Evolutionary conservation across 2,888 invertebrate species (phyloP).

Genomic region (Ceriagrion tenellum): DNA sequence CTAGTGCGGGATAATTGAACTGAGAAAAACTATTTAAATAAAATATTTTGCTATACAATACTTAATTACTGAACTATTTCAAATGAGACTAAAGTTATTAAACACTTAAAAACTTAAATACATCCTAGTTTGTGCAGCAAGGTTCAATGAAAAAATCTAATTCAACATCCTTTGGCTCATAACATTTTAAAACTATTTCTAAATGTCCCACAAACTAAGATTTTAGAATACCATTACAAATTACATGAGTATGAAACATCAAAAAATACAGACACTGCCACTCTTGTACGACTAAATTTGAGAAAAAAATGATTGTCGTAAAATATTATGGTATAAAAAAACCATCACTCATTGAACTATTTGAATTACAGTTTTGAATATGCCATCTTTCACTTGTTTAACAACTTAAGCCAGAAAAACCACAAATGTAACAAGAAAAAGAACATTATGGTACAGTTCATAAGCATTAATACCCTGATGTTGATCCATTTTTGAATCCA

Average conservation of each 20-base stretch:
- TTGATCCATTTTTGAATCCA: background rate
- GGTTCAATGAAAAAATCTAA: background rate
- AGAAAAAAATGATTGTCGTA: constrained; percentile 27
- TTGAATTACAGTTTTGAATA: background rate
- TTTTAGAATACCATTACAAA: background rate
- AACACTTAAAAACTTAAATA: background rate
- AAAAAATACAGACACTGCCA: background rate
- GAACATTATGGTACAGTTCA: background rate
- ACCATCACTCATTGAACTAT: background rate
- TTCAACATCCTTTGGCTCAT: background rate
- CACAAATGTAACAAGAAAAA: background rate
- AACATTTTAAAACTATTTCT: background rate
- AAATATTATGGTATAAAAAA: background rate
- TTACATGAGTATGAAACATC: background rate
- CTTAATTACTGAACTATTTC: no score
- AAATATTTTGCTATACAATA: background rate
- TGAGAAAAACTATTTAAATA: background rate
- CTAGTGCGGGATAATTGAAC: no score
- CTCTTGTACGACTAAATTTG: background rate
- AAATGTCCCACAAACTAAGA: background rate
- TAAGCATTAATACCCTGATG: background rate
- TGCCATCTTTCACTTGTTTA: background rate
- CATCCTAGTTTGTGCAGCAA: background rate
- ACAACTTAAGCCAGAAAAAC: background rate
- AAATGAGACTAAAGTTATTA: background rate